Base-by-base conservation (phyloP, 2,113 vertebrate genomes). In the Channa argus region DNA sequence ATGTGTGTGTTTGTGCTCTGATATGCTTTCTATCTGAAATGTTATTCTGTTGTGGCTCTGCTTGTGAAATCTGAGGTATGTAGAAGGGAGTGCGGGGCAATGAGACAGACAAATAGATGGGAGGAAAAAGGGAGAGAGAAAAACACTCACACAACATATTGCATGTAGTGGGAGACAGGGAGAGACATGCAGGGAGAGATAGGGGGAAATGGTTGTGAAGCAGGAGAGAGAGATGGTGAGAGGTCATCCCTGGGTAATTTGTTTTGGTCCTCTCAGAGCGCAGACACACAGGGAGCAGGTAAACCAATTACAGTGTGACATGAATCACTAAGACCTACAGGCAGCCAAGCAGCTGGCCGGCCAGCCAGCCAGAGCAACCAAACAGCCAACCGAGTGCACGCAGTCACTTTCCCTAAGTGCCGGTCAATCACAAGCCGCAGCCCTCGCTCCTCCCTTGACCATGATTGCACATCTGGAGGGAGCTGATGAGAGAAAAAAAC, bases 241-340 rank as follows among this genome's bases (percentile, higher is more conserved):
- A 90, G 92, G 92, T 93, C 89, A 89, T 91, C 88, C 84, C 83
- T 84, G 88, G 92, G 87, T 91, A 91, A 92, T 93, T 92, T 93
- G 89, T 93, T 92, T 92, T 91, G 92, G 86, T 90, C 89, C 89
- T 88, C 89, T 92, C 89, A 68, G 85, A 88, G 83, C 72, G 82
- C 88, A 90, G 88, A 92, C 92, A 91, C 90, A 92, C 92, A 88
- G 88, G 80, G 89, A 91, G 90, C 89, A 92, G 91, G 92, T 92
- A 92, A 92, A 93, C 88, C 91, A 93, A 93, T 93, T 93, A 93
- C 87, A 90, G 88, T 88, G 87, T 93, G 92, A 93, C 92, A 92
- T 92, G 92, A 93, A 93, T 92, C 88, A 91, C 91, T 82, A 82
- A 89, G 86, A 90, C 83, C 86, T 89, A 90, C 89, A 85, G 79